These are phyloP conservation scores for Hydractinia symbiolongicarpus DNA, from an alignment of 30 jellyfish, hydroid and myxozoan genomes.

Conservation along the genomic window DNA sequence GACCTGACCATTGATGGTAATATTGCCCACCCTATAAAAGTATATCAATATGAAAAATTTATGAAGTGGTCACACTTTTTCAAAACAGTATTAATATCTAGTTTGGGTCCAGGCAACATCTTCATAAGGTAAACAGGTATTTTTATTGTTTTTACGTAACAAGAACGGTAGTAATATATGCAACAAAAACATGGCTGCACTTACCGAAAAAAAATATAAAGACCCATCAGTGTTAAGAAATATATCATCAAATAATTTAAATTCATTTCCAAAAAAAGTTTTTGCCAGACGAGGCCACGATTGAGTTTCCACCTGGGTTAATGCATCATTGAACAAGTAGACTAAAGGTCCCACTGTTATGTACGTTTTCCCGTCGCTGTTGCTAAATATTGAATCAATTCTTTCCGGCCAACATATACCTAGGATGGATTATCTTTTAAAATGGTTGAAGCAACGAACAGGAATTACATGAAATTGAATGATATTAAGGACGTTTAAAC, in stretches of 20 bases:
- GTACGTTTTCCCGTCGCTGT: constrained; percentile 28
- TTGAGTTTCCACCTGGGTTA: background rate
- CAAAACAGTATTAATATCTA: too few species aligned
- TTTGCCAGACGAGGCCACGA: constrained; percentile 15
- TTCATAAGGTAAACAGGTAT: too few species aligned
- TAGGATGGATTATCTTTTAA: background rate
- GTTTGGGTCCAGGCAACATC: too few species aligned
- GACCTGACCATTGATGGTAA: too few species aligned
- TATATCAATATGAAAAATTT: too few species aligned
- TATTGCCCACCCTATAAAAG: too few species aligned
- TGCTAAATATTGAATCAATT: constrained; percentile 18
- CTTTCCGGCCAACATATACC: constrained; percentile 26
- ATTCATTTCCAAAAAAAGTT: constrained; percentile 3
- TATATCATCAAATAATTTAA: constrained; percentile 14
- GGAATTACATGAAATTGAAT: too few species aligned
- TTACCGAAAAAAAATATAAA: constrained; percentile 12
- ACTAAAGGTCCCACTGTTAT: constrained; percentile 18
- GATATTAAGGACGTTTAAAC: too few species aligned
- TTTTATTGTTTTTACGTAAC: too few species aligned
- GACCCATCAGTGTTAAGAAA: constrained; percentile 17
- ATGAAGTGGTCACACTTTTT: too few species aligned
- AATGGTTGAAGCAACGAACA: too few species aligned
- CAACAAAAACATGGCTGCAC: background rate
- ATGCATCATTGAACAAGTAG: constrained; percentile 9
- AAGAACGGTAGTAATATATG: too few species aligned